Base-by-base conservation (phyloP, 1,140 invertebrate species). In the Magallana angulata region DNA sequence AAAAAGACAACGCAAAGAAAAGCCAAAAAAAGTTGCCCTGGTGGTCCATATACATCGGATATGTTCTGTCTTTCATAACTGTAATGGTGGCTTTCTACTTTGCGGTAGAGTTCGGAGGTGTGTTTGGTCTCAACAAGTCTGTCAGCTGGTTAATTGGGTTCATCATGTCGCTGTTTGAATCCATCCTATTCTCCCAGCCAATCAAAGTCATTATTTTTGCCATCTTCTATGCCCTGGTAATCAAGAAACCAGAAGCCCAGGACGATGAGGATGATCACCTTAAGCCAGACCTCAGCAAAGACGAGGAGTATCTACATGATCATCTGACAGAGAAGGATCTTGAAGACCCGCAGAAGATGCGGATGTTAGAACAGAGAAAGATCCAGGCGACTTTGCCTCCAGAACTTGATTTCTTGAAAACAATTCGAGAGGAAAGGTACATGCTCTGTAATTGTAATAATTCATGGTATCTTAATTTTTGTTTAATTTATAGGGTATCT, bases 181-280 rank as follows among this genome's bases (percentile, higher is more conserved):
- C 91, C 3, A 87, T 93, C 7, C 86, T 92, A 68, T 86, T 93
- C 59, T 90, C 88, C 24, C 92, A 93, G 62, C 92, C 92, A 62
- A 48, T 93, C 7, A 93, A 93, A 88, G 92, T 91, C 8, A 71
- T 91, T 0, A 56, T 90, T 16, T 36, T 92, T n/a, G 90, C 92
- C 18, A 82, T 91, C 24, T 91, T 92, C 57, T 92, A 90, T 84
- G 92, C 92, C 0, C 18, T 91, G 18, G 86, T 92, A 7, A 91
- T 92, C n/a, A 91, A 91, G 85, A 91, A 91, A 48, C 91, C 91
- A 12, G 91, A 91, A 1, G 57, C 80, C 2, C 89, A 87, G 14
- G 87, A 87, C 30, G 90, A 90, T 0, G 86, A 88, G 2, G 82
- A 88, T 1, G 11, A 71, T 7, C 81, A 56, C 9, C 48, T 84